Evolutionary conservation across 2,888 invertebrate genomes (phyloP).

Genomic region (Callinectes sapidus): DNA sequence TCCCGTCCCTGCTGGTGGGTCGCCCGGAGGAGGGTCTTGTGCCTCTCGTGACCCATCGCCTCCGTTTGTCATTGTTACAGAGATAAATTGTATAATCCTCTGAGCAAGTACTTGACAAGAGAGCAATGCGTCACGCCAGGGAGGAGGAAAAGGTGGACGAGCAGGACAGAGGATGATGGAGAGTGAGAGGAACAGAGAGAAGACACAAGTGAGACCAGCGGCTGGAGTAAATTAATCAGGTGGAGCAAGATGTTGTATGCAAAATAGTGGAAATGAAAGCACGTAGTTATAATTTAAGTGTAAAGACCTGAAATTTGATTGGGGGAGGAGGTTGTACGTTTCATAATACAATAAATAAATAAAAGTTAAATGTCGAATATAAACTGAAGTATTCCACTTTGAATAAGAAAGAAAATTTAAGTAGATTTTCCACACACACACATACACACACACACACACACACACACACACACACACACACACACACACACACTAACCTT

Average conservation of each 20-base stretch:
- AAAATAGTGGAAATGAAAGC: background rate
- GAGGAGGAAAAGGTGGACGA: conserved; percentile 27
- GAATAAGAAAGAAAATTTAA: background rate
- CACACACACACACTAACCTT: conserved; percentile 11
- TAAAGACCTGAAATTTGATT: background rate
- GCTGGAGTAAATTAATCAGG: background rate
- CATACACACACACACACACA: background rate
- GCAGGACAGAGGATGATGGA: background rate
- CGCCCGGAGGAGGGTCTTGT: background rate
- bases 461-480: conserved; percentile 36
- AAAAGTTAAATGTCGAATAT: background rate
- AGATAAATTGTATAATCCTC: conserved; percentile 57
- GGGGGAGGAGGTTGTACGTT: background rate
- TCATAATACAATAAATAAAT: background rate
- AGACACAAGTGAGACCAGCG: background rate
- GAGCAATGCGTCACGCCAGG: conserved; percentile 50
- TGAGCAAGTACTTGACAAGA: conserved; percentile 59
- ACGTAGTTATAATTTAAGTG: background rate
- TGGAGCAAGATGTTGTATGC: background rate
- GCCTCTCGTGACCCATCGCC: conserved; percentile 37
- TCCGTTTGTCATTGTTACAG: conserved; percentile 64
- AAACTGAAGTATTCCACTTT: background rate
- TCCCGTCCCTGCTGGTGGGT: background rate
- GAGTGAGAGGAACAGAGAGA: background rate
- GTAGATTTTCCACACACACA: background rate